Evolutionary conservation across 2,797 vertebrate genomes (phyloP).

Genomic region (Galago senegalensis): DNA sequence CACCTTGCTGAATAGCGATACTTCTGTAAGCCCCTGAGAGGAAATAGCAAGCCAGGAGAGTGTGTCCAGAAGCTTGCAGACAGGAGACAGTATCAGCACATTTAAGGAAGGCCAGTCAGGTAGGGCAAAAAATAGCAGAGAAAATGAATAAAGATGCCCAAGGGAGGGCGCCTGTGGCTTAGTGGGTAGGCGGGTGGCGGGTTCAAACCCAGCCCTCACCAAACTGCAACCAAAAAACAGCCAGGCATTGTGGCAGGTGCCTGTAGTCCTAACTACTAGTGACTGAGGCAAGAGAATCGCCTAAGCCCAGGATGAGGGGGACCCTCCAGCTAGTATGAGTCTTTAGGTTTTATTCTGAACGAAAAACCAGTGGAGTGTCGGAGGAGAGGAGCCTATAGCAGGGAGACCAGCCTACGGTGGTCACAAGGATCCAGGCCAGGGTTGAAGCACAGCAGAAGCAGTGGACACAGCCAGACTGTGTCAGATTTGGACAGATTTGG

Average conservation of each 20-base stretch:
- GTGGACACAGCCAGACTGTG: not conserved
- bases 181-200: too few species aligned
- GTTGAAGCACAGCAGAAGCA: not conserved
- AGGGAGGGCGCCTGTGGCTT: too few species aligned
- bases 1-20: not conserved
- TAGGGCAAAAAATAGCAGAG: not conserved
- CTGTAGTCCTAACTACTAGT: too few species aligned
- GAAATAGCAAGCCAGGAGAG: not conserved
- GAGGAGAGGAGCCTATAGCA: not conserved
- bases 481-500: not conserved
- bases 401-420: not conserved
- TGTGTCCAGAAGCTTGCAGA: not conserved
- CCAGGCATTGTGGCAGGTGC: too few species aligned
- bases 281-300: too few species aligned
- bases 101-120: accelerated
- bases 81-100: not conserved
- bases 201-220: too few species aligned
- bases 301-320: too few species aligned
- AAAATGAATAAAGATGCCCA: accelerated
- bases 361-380: not conserved
- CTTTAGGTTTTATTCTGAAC: accelerated
- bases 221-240: too few species aligned
- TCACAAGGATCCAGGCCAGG: not conserved
- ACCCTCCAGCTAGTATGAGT: not conserved
- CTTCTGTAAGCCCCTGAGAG: not conserved